phyloP scores from a whole-genome alignment of 2,797 vertebrate species.

The Mus minutoides region DNA sequence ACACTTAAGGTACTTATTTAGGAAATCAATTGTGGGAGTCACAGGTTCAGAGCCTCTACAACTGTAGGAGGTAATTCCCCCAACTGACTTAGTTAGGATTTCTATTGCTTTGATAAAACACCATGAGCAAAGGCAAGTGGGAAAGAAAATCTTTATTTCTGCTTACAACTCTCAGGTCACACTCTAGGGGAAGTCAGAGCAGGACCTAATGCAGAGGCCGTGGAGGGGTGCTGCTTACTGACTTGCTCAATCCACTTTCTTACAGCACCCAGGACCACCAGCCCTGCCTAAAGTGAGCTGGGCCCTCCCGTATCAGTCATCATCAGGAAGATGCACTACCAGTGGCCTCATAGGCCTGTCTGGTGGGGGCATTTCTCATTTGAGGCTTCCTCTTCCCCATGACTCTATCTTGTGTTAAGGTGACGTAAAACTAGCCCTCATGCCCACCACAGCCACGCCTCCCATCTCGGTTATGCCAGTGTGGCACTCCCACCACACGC shows the following conservation, averaged over 20 bases:
- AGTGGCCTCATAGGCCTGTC: not conserved
- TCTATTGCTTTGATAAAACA: not conserved
- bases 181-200: not conserved
- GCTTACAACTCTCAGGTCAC: not conserved
- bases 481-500: not conserved
- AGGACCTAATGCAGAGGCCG: not conserved
- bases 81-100: not conserved
- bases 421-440: not conserved
- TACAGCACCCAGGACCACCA: not conserved
- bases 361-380: not conserved
- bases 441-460: not conserved
- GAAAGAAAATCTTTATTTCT: not conserved
- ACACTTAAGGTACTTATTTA: not conserved
- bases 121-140: not conserved
- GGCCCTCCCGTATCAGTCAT: not conserved
- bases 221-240: not conserved
- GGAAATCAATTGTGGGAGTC: not conserved
- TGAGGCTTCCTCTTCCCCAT: not conserved
- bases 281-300: not conserved
- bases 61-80: not conserved
- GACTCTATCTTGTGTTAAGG: not conserved
- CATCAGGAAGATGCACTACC: not conserved
- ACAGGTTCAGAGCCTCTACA: not conserved
- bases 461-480: not conserved
- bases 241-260: not conserved